Conservation (phyloP, 2,113 vertebrate species). For the Sclerurus mexicanus region DNA sequence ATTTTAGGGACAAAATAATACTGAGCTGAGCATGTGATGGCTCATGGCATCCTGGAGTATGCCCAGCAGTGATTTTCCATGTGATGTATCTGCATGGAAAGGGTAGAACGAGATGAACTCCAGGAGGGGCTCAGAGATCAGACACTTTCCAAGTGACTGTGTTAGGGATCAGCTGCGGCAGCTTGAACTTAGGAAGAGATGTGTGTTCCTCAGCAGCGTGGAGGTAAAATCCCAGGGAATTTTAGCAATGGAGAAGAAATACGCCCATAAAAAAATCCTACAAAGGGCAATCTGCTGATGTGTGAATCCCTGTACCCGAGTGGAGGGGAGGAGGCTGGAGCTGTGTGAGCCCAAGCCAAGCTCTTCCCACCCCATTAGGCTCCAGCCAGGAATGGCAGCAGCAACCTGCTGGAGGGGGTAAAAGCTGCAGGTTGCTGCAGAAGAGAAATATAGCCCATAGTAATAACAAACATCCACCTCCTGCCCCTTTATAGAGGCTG, state of each 20-base stretch:
- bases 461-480: background rate
- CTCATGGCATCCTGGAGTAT: fast-evolving
- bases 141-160: background rate
- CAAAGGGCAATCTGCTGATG: background rate
- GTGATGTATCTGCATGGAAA: background rate
- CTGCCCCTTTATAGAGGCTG: background rate
- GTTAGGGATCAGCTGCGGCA: background rate
- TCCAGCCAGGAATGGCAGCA: background rate
- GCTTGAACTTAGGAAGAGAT: background rate
- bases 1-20: background rate
- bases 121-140: background rate
- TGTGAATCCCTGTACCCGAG: background rate
- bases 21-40: background rate
- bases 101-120: fast-evolving
- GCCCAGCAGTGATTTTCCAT: background rate
- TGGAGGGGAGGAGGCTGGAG: background rate
- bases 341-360: background rate
- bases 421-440: background rate
- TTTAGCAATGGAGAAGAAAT: background rate
- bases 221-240: background rate
- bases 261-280: background rate
- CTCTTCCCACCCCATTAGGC: background rate
- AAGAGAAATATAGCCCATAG: background rate
- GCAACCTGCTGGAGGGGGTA: background rate
- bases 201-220: background rate